These are phyloP conservation scores for Poecile montanus DNA, from an alignment of 2,797 vertebrate species.

Conservation along the genomic window DNA sequence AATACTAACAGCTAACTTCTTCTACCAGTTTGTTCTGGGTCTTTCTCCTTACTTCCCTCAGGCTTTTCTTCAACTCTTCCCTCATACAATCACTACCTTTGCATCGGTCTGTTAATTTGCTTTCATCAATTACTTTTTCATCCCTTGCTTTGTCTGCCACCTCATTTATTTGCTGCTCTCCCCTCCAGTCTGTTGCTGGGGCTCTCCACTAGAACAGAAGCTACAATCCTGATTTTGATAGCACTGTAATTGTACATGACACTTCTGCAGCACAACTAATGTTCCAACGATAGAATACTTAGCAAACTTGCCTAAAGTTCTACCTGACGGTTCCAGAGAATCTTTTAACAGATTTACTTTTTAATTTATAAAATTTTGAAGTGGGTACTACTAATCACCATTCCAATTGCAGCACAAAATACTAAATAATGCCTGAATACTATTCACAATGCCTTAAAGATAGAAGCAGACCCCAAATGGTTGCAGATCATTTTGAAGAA, in stretches of 20 bases:
- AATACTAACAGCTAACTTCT: neutral
- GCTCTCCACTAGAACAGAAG: neutral
- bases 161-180: neutral
- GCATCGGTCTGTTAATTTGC: neutral
- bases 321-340: neutral
- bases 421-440: neutral
- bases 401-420: neutral
- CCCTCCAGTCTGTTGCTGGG: neutral
- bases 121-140: neutral
- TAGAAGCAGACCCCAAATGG: neutral
- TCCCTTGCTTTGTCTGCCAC: neutral
- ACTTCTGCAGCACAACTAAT: neutral
- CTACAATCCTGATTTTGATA: neutral
- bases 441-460: neutral
- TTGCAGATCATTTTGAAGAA: neutral
- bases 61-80: neutral
- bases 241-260: neutral
- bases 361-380: neutral
- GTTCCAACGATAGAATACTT: neutral
- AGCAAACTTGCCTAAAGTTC: neutral
- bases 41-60: neutral
- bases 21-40: neutral
- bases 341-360: neutral
- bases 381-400: neutral
- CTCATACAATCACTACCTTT: neutral